Base-by-base conservation (phyloP, 1,140 invertebrate species). In the Lordiphosa mommai region DNA sequence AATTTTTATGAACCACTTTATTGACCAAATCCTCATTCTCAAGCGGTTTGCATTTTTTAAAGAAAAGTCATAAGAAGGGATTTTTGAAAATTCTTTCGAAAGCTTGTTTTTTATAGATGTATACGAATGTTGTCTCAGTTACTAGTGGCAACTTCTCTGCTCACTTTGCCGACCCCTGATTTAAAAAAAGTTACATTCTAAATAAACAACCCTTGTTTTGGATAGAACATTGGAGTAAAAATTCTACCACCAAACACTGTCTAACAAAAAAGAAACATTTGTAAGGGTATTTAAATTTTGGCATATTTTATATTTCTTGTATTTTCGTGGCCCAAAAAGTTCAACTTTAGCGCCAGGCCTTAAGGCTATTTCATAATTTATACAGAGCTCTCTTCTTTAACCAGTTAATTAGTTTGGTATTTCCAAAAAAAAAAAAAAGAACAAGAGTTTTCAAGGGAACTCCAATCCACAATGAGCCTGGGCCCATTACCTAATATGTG, bases 371-470 rank as follows among this genome's bases (percentile, higher is more conserved):
- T 33, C 16, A 48, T 53, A 46, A 74, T 59, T 66, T 30, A 58
- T 52, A 32, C 17, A 8, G 30, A 46, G 33, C 20, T 47, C 51
- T 41, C 48, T 20, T 33, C 13, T 20, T 68, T 53, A 34, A 17
- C 36, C 34, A 50, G 50, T 82, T 76, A 80, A 80, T 80, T 80
- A 74, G 71, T 76, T 65, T 66, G 44, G 47, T 40, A 36, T 65
- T 69, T 63, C 23, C 23, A 27, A 27, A 27, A 27, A 23, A 23
- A 23, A 23, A 27, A 7, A 27, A 2, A 27, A 23, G 0, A 23
- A 27, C 43, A 55, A 43, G 17, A 38, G 46, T 40, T 59, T 66
- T 68, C n/a, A 9, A 7, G 30, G 29, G 10, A 76, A 49, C 34
- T 60, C 46, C 23, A 32, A 43, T n/a, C n/a, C 20, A 10, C n/a